These are phyloP conservation scores for Troglohyphantes excavatus DNA, from an alignment of 2,888 invertebrate species.

Conservation along the genomic window DNA sequence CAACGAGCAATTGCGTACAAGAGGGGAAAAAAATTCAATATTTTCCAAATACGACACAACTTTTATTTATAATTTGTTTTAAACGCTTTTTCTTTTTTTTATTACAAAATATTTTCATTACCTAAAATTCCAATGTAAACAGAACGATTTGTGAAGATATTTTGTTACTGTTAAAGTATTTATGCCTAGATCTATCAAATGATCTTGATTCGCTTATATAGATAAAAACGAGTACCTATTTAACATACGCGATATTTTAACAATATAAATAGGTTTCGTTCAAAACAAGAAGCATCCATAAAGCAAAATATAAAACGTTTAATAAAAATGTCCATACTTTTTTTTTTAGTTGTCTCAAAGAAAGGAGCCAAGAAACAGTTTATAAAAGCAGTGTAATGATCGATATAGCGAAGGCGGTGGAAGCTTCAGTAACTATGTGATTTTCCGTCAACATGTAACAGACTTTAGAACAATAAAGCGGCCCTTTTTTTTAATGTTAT, in stretches of 20 bases:
- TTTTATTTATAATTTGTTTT: not conserved
- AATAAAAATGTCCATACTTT: too few species aligned
- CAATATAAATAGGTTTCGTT: too few species aligned
- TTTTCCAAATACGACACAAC: not conserved
- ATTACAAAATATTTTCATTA: too few species aligned
- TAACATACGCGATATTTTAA: too few species aligned
- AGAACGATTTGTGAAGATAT: too few species aligned
- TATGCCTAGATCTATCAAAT: too few species aligned
- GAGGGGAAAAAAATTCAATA: not conserved
- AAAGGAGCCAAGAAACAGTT: not conserved
- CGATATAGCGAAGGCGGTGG: not conserved
- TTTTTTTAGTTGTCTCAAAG: not conserved
- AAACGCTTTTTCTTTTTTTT: not conserved
- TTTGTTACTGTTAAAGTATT: too few species aligned
- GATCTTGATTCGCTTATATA: too few species aligned
- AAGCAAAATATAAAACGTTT: too few species aligned
- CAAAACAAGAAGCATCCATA: too few species aligned
- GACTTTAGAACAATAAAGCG: conserved; percentile 65
- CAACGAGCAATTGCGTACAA: not conserved
- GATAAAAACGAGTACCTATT: too few species aligned
- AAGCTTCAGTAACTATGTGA: not conserved
- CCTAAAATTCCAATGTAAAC: too few species aligned
- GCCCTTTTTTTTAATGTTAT: conserved; percentile 59
- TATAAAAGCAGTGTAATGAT: not conserved
- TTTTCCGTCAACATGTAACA: conserved; percentile 16